phyloP scores from a whole-genome alignment of 2,888 invertebrate species.

The Conus canariensis region DNA sequence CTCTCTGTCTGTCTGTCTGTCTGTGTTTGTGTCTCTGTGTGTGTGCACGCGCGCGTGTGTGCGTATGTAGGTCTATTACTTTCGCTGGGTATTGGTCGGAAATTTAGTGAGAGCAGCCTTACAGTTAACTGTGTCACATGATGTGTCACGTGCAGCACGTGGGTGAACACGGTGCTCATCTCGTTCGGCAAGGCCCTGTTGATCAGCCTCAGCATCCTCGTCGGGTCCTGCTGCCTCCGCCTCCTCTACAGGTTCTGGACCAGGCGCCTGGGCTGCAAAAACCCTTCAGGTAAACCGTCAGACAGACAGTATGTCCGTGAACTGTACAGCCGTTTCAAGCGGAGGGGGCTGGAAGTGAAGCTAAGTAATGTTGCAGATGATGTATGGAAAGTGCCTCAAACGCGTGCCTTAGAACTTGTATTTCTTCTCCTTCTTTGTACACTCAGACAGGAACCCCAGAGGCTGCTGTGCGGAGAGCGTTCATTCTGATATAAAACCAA shows the following conservation, averaged over 20 bases:
- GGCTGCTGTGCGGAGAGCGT: too few species aligned
- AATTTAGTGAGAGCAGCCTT: too few species aligned
- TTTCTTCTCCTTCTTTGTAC: too few species aligned
- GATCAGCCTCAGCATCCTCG: conserved; percentile 32
- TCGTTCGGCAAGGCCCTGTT: conserved; percentile 28
- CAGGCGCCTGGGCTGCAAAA: conserved; percentile 6
- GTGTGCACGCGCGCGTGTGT: not conserved
- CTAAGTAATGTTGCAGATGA: not conserved
- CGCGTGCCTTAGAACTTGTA: too few species aligned
- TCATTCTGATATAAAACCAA: too few species aligned
- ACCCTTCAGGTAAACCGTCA: not conserved
- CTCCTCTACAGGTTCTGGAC: conserved; percentile 23
- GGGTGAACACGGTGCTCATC: conserved; percentile 30
- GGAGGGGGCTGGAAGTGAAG: too few species aligned
- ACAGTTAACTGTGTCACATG: too few species aligned
- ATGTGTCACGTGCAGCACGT: not conserved
- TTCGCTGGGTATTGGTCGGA: not conserved
- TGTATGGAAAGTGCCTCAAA: not conserved
- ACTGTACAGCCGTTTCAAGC: too few species aligned
- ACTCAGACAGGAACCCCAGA: too few species aligned
- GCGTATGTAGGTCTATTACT: not conserved
- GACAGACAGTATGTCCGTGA: too few species aligned
- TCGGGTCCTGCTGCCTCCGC: conserved; percentile 31
- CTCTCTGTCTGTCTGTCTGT: too few species aligned
- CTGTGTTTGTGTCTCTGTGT: not conserved